Evolutionary conservation across 1,140 invertebrate species (phyloP).

Genomic region (Teleopsis dalmanni): DNA sequence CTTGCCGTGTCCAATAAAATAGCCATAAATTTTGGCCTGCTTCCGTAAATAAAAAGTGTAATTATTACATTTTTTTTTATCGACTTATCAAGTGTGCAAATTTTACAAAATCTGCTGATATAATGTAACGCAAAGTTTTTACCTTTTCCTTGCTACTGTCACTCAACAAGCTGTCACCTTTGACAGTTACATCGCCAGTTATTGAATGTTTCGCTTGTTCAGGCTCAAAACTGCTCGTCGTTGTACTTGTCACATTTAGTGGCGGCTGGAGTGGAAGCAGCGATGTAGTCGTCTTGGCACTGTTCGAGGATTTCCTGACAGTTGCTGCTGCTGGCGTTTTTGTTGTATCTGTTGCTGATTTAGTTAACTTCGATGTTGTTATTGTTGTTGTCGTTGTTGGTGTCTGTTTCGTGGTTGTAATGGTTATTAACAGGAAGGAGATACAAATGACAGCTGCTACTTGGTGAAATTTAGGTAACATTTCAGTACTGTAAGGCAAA

Average conservation of each 20-base stretch:
- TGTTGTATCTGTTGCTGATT: not conserved
- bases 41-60: too few relatives aligned
- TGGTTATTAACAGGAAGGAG: slow-evolving; percentile 17
- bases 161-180: too few relatives aligned
- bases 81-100: too few relatives aligned
- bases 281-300: slow-evolving; percentile 12
- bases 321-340: not conserved
- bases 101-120: too few relatives aligned
- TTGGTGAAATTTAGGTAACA: slow-evolving; percentile 22
- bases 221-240: slow-evolving; percentile 13
- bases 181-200: too few relatives aligned
- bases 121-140: too few relatives aligned
- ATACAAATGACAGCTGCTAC: slow-evolving; percentile 24
- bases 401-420: slow-evolving; percentile 15
- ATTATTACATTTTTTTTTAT: too few relatives aligned
- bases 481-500: slow-evolving; percentile 19
- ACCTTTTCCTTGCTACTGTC: slow-evolving; percentile 1
- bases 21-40: too few relatives aligned
- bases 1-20: too few relatives aligned
- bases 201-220: too few relatives aligned
- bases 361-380: not conserved
- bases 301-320: not conserved
- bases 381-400: slow-evolving; percentile 3
- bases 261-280: slow-evolving; percentile 19
- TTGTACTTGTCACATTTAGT: slow-evolving; percentile 27